Conservation (phyloP, 2,797 vertebrate species). For the Pseudopleuronectes americanus region DNA sequence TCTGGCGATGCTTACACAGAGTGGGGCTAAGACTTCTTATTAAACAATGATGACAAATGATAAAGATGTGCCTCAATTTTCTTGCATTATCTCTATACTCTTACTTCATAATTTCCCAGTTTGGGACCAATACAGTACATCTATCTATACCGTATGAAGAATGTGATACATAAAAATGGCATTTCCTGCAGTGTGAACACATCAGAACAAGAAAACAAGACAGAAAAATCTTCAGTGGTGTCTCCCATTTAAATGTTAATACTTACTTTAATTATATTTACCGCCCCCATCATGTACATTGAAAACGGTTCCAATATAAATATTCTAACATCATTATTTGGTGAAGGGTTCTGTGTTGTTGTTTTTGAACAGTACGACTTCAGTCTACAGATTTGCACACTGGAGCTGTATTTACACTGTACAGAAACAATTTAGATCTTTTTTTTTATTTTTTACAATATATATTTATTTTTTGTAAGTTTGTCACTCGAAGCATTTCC, state of each 20-base stretch:
- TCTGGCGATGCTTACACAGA: constrained; percentile 23
- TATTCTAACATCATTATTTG: constrained; percentile 66
- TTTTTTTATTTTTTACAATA: constrained; percentile 62
- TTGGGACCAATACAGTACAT: no score
- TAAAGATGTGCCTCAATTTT: constrained; percentile 44
- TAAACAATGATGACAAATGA: constrained; percentile 16
- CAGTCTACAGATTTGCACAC: constrained; percentile 64
- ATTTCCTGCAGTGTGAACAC: constrained; percentile 51
- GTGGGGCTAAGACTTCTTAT: not conserved
- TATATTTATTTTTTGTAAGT: constrained; percentile 57
- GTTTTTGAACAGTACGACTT: constrained; percentile 62
- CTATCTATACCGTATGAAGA: constrained; percentile 16
- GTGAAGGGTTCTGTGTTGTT: constrained; percentile 1
- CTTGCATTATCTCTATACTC: constrained; percentile 1
- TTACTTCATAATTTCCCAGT: no score
- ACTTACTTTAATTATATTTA: constrained; percentile 20
- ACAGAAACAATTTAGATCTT: constrained; percentile 71
- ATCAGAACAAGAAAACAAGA: constrained; percentile 37
- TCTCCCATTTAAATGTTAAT: constrained; percentile 65
- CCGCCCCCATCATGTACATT: constrained; percentile 41
- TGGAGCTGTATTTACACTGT: constrained; percentile 79
- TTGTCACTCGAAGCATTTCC: constrained; percentile 39
- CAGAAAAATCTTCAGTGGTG: constrained; percentile 52
- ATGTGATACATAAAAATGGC: constrained; percentile 46
- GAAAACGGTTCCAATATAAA: constrained; percentile 79